Evolutionary conservation across 35 echinoderm and acorn worm genomes (phyloP).

Genomic region (Patiria miniata): DNA sequence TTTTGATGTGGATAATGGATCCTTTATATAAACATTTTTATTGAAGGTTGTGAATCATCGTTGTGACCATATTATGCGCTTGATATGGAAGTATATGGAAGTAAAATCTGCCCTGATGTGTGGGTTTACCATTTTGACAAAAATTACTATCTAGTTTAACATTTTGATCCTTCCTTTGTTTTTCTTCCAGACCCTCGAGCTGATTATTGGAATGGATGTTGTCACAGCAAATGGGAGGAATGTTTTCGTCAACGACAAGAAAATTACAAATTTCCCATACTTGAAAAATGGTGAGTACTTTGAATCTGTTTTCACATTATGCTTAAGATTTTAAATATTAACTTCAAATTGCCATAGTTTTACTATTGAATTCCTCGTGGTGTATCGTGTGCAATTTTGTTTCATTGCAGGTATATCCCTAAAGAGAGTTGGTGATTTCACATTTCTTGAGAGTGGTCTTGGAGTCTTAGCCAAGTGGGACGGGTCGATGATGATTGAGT

Average conservation of each 20-base stretch:
- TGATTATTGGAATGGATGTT: conserved; percentile 69
- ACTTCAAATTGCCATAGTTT: neutral
- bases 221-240: conserved; percentile 47
- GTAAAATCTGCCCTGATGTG: no score
- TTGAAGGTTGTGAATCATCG: no score
- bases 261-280: conserved; percentile 50
- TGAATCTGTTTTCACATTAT: neutral
- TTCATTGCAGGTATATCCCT: conserved; percentile 64
- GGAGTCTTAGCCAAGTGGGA: conserved; percentile 78
- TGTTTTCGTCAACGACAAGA: conserved; percentile 50
- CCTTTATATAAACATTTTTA: no score
- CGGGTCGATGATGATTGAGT: conserved; percentile 46
- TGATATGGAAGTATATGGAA: no score
- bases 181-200: conserved; percentile 70
- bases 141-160: no score
- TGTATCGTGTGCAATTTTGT: neutral
- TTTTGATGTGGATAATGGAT: neutral
- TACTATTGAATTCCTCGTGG: neutral
- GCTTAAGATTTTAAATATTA: neutral
- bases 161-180: neutral
- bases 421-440: conserved; percentile 79
- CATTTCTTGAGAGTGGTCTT: conserved; percentile 69
- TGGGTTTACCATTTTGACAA: no score
- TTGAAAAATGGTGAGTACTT: conserved; percentile 67
- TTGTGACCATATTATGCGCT: no score